These are phyloP conservation scores for Cyanoramphus novaezelandiae DNA, from an alignment of 2,113 vertebrate genomes.

Conservation along the genomic window DNA sequence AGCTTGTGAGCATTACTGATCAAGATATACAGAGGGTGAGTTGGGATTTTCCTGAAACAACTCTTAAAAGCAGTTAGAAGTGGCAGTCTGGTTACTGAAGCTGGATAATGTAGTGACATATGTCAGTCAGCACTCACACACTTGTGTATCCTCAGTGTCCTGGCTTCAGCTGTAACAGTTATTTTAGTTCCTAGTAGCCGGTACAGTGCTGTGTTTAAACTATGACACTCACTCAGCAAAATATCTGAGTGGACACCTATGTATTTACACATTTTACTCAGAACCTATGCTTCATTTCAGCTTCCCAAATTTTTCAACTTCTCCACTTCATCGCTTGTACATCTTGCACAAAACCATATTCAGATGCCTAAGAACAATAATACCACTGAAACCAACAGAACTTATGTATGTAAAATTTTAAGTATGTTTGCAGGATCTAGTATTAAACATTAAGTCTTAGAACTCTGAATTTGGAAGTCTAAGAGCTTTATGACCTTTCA, in stretches of 20 bases:
- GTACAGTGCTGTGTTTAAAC: background rate
- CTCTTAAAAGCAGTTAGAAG: background rate
- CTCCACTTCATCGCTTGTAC: background rate
- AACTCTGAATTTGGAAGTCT: constrained; percentile 21
- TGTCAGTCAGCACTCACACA: background rate
- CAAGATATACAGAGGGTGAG: background rate
- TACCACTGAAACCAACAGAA: background rate
- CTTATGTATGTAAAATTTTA: background rate
- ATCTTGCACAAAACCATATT: background rate
- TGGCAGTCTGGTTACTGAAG: background rate
- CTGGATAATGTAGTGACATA: background rate
- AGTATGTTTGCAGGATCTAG: background rate
- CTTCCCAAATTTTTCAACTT: background rate
- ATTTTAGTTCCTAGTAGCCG: background rate
- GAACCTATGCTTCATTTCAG: background rate
- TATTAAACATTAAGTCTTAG: background rate
- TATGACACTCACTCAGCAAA: background rate
- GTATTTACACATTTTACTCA: background rate
- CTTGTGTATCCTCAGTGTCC: background rate
- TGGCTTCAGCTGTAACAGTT: background rate
- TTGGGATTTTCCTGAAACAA: background rate
- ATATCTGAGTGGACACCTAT: background rate
- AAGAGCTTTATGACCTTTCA: constrained; percentile 20
- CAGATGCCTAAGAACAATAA: background rate
- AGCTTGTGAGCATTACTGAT: background rate